Conservation (phyloP, 2,888 invertebrate genomes). For the Amblyteles armatorius region DNA sequence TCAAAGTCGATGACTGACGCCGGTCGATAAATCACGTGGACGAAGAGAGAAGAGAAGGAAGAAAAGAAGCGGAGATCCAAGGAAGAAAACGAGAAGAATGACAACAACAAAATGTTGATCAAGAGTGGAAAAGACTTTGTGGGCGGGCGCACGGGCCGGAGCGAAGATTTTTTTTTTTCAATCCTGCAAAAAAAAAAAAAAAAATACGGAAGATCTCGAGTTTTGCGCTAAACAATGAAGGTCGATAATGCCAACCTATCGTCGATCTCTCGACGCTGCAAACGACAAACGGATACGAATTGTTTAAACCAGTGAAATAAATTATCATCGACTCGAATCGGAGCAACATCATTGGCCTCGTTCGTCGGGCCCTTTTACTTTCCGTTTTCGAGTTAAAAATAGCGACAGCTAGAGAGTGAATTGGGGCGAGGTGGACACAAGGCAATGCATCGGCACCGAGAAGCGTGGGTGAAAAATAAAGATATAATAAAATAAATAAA, state of each 20-base stretch:
- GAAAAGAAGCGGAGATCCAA: conserved; percentile 10
- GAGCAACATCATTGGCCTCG: conserved; percentile 13
- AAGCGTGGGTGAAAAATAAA: conserved; percentile 7
- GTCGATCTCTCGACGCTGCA: not conserved
- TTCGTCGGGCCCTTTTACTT: conserved; percentile 35
- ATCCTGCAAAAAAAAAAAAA: not conserved
- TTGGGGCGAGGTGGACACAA: not conserved
- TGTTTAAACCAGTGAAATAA: conserved; percentile 34
- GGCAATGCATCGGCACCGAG: conserved; percentile 30
- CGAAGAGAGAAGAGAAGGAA: conserved; percentile 15
- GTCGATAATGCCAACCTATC: not conserved
- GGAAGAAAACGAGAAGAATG: not conserved
- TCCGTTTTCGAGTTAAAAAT: conserved; percentile 25
- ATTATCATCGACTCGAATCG: not conserved
- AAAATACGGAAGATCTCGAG: not conserved
- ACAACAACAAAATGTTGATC: not conserved
- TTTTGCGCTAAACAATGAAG: not conserved
- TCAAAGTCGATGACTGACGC: conserved; percentile 37
- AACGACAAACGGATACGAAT: not conserved
- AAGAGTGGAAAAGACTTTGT: conserved; percentile 14
- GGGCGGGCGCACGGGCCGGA: not conserved
- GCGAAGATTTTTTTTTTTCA: not conserved
- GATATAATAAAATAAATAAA: conserved; percentile 1
- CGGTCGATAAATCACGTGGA: conserved; percentile 28
- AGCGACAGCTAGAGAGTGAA: not conserved